Evolutionary conservation across 2,797 vertebrate species (phyloP).

Genomic region (Peromyscus melanophrys): DNA sequence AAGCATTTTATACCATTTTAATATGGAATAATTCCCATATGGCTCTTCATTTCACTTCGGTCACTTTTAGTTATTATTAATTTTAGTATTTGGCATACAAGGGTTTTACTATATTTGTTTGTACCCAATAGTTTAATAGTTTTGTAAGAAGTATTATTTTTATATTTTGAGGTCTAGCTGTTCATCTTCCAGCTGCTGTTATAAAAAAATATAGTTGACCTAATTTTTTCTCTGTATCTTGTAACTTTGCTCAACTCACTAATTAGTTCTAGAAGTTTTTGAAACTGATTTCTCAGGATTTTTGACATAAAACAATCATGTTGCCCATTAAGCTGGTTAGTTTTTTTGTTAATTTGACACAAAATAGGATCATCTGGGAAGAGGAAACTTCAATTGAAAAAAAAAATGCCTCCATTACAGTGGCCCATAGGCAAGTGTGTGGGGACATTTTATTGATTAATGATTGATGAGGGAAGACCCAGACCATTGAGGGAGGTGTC

Average conservation of each 20-base stretch:
- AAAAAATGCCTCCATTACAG: background rate
- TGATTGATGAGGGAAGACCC: background rate
- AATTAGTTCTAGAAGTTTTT: slow-evolving; percentile 36
- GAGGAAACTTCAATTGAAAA: background rate
- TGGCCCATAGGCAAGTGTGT: background rate
- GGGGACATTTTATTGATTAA: background rate
- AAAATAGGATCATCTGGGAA: background rate
- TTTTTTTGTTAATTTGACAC: background rate
- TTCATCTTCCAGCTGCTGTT: background rate
- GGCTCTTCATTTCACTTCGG: slow-evolving; percentile 6
- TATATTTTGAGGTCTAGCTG: background rate
- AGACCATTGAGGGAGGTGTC: background rate
- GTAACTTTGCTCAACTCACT: background rate
- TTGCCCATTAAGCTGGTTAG: background rate
- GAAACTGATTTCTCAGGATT: background rate
- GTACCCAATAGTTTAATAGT: background rate
- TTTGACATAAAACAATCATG: background rate
- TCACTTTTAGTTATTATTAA: background rate
- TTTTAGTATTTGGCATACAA: background rate
- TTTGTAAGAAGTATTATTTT: background rate
- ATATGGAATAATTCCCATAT: background rate
- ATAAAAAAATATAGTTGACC: background rate
- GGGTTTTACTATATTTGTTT: background rate
- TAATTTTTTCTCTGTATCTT: slow-evolving; percentile 8
- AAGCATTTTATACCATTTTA: background rate